These are phyloP conservation scores for Elgaria multicarinata DNA, from an alignment of 2,113 vertebrate species.

Conservation along the genomic window DNA sequence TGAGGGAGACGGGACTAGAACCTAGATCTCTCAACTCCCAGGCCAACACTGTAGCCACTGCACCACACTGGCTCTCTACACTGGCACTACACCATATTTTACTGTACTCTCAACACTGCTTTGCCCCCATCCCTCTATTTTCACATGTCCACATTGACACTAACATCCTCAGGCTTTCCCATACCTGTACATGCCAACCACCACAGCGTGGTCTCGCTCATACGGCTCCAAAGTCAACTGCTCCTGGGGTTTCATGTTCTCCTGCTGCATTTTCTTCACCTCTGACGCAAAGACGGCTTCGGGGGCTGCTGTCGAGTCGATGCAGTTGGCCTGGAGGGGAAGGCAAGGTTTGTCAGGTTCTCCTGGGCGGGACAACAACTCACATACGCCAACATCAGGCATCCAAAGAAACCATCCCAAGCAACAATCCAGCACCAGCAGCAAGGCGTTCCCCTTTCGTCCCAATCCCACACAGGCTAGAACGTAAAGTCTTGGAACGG, in stretches of 20 bases:
- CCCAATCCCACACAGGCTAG: not conserved
- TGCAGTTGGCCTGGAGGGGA: constrained; percentile 88
- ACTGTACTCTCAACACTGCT: not conserved
- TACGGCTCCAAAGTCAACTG: constrained; percentile 94
- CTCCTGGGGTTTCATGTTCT: constrained; percentile 96
- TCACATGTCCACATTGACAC: not conserved
- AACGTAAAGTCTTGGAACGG: not conserved
- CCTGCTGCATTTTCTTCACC: constrained; percentile 91
- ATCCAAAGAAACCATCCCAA: not conserved
- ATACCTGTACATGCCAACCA: constrained; percentile 94
- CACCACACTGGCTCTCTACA: too few relatives aligned
- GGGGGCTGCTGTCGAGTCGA: constrained; percentile 91
- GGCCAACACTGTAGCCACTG: too few relatives aligned
- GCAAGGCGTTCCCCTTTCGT: not conserved
- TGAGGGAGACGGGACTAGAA: too few relatives aligned
- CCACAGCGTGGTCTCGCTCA: constrained; percentile 92
- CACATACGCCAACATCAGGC: not conserved
- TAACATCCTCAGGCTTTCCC: not conserved
- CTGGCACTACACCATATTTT: too few relatives aligned
- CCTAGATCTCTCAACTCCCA: too few relatives aligned
- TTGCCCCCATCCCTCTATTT: too few relatives aligned
- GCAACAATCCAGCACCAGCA: too few relatives aligned
- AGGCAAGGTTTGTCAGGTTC: not conserved
- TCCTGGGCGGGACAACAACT: not conserved
- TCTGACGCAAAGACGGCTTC: constrained; percentile 92